A percentile compares a stretch with the other conserved stretches of the same genome.
Conservation (phyloP, 2,888 invertebrate genomes). For the Philopedon plagiatum region DNA sequence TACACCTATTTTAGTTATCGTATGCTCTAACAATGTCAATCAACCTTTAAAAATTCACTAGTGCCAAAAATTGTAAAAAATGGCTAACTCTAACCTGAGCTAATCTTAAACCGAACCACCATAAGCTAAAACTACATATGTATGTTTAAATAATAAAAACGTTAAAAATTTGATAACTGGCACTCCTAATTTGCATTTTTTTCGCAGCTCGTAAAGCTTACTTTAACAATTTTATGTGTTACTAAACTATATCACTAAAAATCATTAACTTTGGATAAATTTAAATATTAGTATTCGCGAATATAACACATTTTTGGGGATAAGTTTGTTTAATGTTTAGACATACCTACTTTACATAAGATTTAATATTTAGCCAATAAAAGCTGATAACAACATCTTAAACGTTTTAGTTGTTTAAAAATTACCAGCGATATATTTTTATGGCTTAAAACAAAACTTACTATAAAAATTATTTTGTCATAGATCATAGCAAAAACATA, state of each 20-base stretch:
- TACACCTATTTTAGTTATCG: too few species aligned
- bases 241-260: constrained; percentile 8
- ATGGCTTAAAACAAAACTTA: not conserved
- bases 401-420: constrained; percentile 1
- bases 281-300: constrained; percentile 8
- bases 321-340: constrained; percentile 14
- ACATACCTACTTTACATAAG: constrained; percentile 13
- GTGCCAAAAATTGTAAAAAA: too few species aligned
- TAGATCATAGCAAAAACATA: too few species aligned
- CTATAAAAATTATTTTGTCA: not conserved
- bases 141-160: too few species aligned
- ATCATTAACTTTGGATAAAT: not conserved
- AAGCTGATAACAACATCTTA: constrained; percentile 15
- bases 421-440: not conserved
- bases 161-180: too few species aligned
- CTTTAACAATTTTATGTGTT: not conserved
- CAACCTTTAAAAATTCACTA: too few species aligned
- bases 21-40: too few species aligned
- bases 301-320: not conserved
- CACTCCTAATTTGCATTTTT: too few species aligned
- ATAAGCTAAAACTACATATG: too few species aligned
- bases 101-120: too few species aligned
- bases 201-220: not conserved
- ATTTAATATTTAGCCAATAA: constrained; percentile 3
- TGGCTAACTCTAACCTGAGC: too few species aligned